Conservation (phyloP, 2,113 vertebrate species). For the Ariopsis seemanni region DNA sequence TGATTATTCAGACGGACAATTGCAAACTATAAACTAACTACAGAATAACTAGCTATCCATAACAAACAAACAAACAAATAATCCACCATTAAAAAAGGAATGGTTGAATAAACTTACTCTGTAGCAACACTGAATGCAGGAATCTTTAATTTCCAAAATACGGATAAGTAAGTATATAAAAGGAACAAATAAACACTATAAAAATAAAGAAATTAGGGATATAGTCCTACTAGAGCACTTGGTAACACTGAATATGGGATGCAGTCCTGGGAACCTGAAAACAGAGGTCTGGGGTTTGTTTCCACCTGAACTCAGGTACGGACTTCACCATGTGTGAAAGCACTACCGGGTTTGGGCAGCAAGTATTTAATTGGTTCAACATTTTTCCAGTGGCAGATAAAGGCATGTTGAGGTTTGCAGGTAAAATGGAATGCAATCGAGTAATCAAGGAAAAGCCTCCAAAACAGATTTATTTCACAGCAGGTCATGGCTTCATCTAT, state of each 20-base stretch:
- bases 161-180: background rate
- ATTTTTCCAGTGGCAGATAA: background rate
- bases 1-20: background rate
- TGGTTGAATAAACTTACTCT: no score
- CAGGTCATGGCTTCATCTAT: background rate
- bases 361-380: background rate
- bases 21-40: background rate
- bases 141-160: background rate
- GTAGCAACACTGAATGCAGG: no score
- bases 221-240: background rate
- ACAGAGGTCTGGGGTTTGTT: no score
- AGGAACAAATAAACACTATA: background rate
- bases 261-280: no score
- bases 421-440: no score
- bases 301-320: background rate
- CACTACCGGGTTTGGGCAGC: background rate
- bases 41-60: no score
- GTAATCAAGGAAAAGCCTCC: background rate
- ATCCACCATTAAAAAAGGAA: no score
- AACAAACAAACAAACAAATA: no score
- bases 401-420: no score
- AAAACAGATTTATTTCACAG: background rate
- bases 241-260: background rate
- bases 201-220: background rate
- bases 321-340: background rate